Conservation (phyloP, 1,140 invertebrate species). For the Achroia grisella region DNA sequence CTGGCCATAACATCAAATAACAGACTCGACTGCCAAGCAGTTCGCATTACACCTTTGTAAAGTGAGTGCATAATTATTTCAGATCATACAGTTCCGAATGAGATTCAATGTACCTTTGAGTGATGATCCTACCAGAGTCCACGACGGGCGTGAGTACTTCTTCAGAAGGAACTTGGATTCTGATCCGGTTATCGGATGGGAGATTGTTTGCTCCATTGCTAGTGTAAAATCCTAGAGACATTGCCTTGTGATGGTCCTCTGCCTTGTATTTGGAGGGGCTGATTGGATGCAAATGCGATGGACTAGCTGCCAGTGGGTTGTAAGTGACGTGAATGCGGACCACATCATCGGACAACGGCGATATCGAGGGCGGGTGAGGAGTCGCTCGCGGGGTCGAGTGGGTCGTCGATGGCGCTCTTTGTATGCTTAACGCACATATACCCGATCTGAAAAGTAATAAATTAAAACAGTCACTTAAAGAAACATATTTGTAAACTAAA, state of each 20-base stretch:
- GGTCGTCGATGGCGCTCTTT: conserved; percentile 63
- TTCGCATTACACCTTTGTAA: too few species aligned
- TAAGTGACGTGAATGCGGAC: conserved; percentile 86
- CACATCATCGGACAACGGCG: conserved; percentile 76
- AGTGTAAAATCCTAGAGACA: conserved; percentile 48
- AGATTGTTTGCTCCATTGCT: conserved; percentile 45
- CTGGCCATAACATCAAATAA: too few species aligned
- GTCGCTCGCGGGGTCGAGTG: conserved; percentile 79
- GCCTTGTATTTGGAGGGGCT: conserved; percentile 46
- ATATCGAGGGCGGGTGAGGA: conserved; percentile 74
- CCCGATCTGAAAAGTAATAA: conserved; percentile 51
- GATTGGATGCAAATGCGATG: conserved; percentile 69
- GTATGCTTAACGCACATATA: conserved; percentile 62
- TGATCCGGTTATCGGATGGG: conserved; percentile 77
- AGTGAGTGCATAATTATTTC: conserved; percentile 25
- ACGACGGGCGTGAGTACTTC: conserved; percentile 81
- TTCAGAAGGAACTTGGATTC: conserved; percentile 79
- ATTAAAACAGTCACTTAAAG: too few species aligned
- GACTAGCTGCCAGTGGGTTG: conserved; percentile 61
- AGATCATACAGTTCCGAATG: conserved; percentile 55
- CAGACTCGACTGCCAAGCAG: too few species aligned
- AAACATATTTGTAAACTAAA: too few species aligned
- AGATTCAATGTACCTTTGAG: conserved; percentile 49
- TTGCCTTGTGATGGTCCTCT: conserved; percentile 49
- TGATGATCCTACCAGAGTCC: conserved; percentile 73